Conservation (phyloP, 2,888 invertebrate genomes). For the Epirrita christyi region DNA sequence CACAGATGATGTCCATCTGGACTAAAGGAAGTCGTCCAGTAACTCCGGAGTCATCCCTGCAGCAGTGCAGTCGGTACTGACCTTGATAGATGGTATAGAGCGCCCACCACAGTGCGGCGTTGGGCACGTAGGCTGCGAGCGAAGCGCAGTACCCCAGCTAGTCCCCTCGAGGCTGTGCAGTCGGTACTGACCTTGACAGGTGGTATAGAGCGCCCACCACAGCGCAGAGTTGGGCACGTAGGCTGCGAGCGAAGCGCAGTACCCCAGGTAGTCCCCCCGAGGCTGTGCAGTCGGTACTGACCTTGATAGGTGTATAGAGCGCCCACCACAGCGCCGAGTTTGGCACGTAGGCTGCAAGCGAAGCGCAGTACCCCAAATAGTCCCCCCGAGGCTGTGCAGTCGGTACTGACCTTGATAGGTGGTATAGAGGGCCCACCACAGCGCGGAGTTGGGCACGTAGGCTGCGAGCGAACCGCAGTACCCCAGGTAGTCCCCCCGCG, state of each 20-base stretch:
- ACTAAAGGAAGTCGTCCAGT: no score
- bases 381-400: constrained; percentile 85
- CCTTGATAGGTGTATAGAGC: constrained; percentile 97
- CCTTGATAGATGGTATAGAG: constrained; percentile 97
- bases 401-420: constrained; percentile 93
- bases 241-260: constrained; percentile 94
- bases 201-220: constrained; percentile 98
- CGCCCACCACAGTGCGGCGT: constrained; percentile 99
- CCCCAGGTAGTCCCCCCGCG: constrained; percentile 97
- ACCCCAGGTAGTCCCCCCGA: constrained; percentile 96
- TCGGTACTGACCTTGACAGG: constrained; percentile 93
- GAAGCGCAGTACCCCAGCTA: constrained; percentile 97
- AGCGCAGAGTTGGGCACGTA: constrained; percentile 99
- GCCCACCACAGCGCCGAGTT: constrained; percentile 99
- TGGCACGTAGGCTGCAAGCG: constrained; percentile 96
- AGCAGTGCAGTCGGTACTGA: no score
- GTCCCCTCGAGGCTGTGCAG: no score
- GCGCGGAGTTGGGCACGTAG: constrained; percentile 98
- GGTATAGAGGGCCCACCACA: constrained; percentile 99
- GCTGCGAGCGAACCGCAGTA: constrained; percentile 96
- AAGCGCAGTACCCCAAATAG: constrained; percentile 97
- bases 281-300: constrained; percentile 57
- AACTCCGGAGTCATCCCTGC: no score
- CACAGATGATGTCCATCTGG: no score
- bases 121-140: constrained; percentile 96